Percentiles rank a stretch among this genome's conserved stretches.
Conservation (phyloP, 2,888 invertebrate genomes). For the Rhingia campestris region DNA sequence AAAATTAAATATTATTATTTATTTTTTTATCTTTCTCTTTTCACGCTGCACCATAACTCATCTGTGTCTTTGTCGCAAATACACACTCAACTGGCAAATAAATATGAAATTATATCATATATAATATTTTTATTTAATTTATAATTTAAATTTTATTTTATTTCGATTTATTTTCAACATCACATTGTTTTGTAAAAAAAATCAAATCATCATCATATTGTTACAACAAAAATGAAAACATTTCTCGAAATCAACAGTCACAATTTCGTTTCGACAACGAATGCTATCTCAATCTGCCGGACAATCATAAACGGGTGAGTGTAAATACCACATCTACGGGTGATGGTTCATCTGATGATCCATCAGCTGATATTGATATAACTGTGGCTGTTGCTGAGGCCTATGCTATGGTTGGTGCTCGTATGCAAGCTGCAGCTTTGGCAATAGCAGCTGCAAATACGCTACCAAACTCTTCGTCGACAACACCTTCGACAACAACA, state of each 20-base stretch:
- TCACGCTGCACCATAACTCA: constrained; percentile 76
- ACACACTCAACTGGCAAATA: constrained; percentile 67
- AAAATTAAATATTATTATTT: constrained; percentile 52
- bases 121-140: constrained; percentile 4
- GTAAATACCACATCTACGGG: constrained; percentile 59
- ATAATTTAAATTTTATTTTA: constrained; percentile 5
- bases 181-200: constrained; percentile 24
- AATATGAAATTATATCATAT: constrained; percentile 25
- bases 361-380: constrained; percentile 69
- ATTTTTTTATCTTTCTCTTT: constrained; percentile 72
- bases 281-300: constrained; percentile 98
- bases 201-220: background rate
- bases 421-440: constrained; percentile 75
- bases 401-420: constrained; percentile 69
- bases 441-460: constrained; percentile 75
- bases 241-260: constrained; percentile 87
- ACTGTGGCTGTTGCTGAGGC: constrained; percentile 71
- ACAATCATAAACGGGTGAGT: constrained; percentile 99
- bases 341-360: constrained; percentile 62
- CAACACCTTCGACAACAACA: constrained; percentile 48
- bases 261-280: constrained; percentile 99
- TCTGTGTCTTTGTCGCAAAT: constrained; percentile 73
- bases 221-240: background rate
- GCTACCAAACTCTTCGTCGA: constrained; percentile 59
- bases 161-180: constrained; percentile 18